phyloP scores from a whole-genome alignment of 2,797 vertebrate genomes.

The Crocodylus rhombifer region DNA sequence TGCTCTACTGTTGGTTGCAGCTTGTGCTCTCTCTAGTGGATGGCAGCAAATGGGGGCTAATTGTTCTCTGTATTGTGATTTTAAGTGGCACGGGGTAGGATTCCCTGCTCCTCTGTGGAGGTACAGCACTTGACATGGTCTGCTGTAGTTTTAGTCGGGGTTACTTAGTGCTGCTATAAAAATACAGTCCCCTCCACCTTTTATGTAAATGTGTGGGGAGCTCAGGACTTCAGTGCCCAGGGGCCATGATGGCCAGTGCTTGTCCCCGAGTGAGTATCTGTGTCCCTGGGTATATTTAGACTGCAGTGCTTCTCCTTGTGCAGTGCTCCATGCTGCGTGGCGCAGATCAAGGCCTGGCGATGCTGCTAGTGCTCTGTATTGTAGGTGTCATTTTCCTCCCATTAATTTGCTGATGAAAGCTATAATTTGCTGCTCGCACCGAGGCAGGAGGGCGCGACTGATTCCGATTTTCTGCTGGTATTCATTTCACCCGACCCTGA shows the following conservation, averaged over 20 bases:
- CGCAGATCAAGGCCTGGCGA: no score
- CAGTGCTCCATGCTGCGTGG: not conserved
- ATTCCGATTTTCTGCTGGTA: not conserved
- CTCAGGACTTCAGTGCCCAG: not conserved
- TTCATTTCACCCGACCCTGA: not conserved
- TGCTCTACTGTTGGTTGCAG: not conserved
- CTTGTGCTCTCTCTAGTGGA: not conserved
- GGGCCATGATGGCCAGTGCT: not conserved
- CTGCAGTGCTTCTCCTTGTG: not conserved
- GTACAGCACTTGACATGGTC: not conserved
- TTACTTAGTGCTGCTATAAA: not conserved
- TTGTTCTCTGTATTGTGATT: not conserved
- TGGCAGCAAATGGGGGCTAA: not conserved
- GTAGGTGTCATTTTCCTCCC: not conserved
- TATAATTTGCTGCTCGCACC: not conserved
- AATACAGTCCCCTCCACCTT: not conserved
- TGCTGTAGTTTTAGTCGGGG: not conserved
- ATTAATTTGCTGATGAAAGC: not conserved
- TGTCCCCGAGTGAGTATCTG: not conserved
- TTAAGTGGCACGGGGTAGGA: not conserved
- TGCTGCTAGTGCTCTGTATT: not conserved
- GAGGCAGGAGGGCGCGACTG: not conserved
- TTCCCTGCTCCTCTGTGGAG: not conserved
- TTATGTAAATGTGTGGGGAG: not conserved
- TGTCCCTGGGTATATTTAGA: not conserved